A percentile compares a stretch with the other conserved stretches of the same genome.
Evolutionary conservation across 37 sponge, comb jelly and placozoan genomes (phyloP).

Genomic region (Lycopodina hypogea): DNA sequence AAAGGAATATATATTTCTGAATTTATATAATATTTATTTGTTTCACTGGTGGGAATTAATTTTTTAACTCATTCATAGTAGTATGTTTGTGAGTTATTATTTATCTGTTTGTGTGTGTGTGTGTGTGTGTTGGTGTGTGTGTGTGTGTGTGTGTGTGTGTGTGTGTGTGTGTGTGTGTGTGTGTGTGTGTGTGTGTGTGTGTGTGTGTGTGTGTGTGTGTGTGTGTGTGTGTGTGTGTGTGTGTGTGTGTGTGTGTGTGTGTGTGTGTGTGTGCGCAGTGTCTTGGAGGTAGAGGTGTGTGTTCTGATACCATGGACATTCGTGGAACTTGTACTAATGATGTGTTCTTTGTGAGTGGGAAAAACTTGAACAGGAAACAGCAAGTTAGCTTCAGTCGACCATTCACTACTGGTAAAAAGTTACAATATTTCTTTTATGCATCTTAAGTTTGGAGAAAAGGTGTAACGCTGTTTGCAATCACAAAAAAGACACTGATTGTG

Average conservation of each 20-base stretch:
- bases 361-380: slow-evolving; percentile 5
- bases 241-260: not conserved
- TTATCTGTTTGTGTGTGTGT: no score
- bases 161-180: no score
- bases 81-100: no score
- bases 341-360: slow-evolving; percentile 17
- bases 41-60: no score
- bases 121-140: no score
- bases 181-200: no score
- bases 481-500: not conserved
- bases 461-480: not conserved
- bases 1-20: no score
- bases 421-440: not conserved
- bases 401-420: slow-evolving; percentile 22
- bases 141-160: no score
- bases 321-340: slow-evolving; percentile 32
- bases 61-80: no score
- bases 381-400: slow-evolving; percentile 37
- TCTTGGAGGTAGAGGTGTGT: slow-evolving; percentile 39
- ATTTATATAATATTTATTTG: no score
- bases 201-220: no score
- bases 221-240: not conserved
- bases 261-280: slow-evolving; percentile 21
- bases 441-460: not conserved
- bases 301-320: slow-evolving; percentile 31